Conservation (phyloP, 1,140 invertebrate species). For the Bombus consobrinus region DNA sequence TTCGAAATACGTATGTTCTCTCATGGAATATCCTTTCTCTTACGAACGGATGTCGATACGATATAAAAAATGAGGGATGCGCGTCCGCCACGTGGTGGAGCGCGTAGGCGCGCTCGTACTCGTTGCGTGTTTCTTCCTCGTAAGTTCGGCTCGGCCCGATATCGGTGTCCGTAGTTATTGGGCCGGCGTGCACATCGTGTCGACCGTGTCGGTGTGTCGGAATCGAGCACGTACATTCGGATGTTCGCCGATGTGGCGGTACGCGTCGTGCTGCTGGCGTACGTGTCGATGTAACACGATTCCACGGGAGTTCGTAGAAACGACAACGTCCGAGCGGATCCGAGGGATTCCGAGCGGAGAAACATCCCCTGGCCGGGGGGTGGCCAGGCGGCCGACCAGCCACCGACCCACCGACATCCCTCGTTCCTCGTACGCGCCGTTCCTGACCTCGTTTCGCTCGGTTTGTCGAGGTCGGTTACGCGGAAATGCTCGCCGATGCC, state of each 20-base stretch:
- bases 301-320: slow-evolving; percentile 39
- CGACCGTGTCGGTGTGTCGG: not conserved
- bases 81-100: not conserved
- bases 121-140: slow-evolving; percentile 10
- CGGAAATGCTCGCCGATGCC: slow-evolving; percentile 60
- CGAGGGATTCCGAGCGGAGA: slow-evolving; percentile 65
- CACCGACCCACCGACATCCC: slow-evolving; percentile 52
- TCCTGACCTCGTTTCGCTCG: slow-evolving; percentile 79
- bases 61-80: not conserved
- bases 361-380: slow-evolving; percentile 47
- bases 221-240: slow-evolving; percentile 31
- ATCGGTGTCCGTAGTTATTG: slow-evolving; percentile 22
- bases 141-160: not conserved
- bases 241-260: not conserved
- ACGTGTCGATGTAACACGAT: slow-evolving; percentile 51
- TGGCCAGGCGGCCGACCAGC: slow-evolving; percentile 33
- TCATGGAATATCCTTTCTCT: not conserved
- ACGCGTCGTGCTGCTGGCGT: slow-evolving; percentile 14
- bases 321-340: slow-evolving; percentile 61
- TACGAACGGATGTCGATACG: not conserved
- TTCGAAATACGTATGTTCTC: rapidly evolving
- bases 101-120: not conserved
- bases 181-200: slow-evolving; percentile 36
- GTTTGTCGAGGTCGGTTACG: slow-evolving; percentile 79
- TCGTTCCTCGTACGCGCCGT: slow-evolving; percentile 70